Percentiles rank a stretch among this genome's conserved stretches.
Conservation (phyloP, 2,888 invertebrate genomes). For the Acanthoscelides obtectus region DNA sequence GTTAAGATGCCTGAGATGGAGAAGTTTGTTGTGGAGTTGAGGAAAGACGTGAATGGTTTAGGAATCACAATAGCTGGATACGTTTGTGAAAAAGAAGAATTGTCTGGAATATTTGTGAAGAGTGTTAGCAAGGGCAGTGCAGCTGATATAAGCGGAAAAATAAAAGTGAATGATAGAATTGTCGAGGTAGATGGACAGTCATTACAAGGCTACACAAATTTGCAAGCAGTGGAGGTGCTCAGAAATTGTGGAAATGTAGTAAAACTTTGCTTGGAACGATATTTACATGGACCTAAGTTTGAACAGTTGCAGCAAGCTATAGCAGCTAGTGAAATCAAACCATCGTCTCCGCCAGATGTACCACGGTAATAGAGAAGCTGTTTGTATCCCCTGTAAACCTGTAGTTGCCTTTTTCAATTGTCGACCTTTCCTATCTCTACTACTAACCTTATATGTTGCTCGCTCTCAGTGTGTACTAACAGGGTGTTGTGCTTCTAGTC, state of each 20-base stretch:
- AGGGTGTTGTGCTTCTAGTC: conserved; percentile 22
- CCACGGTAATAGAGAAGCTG: conserved; percentile 49
- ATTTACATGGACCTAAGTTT: conserved; percentile 83
- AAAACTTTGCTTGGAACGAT: conserved; percentile 82
- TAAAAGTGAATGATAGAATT: conserved; percentile 96
- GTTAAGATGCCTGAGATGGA: conserved; percentile 87
- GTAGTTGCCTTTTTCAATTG: conserved; percentile 33
- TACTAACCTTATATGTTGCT: conserved; percentile 24
- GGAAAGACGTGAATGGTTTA: conserved; percentile 88
- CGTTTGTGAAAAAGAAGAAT: conserved; percentile 95
- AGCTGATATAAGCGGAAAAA: conserved; percentile 87
- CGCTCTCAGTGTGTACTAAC: conserved; percentile 31
- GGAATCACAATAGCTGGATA: conserved; percentile 96
- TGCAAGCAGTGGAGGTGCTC: conserved; percentile 94
- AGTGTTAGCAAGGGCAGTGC: conserved; percentile 96
- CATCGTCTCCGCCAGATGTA: conserved; percentile 55
- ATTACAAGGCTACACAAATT: conserved; percentile 93
- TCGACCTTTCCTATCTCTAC: conserved; percentile 24
- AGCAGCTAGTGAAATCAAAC: conserved; percentile 71
- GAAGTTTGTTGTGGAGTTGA: conserved; percentile 87
- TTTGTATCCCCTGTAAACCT: conserved; percentile 32
- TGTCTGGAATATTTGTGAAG: conserved; percentile 98
- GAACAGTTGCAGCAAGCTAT: conserved; percentile 85
- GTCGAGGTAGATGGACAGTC: conserved; percentile 95
- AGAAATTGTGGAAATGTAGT: conserved; percentile 91